Conservation (phyloP, 2,797 vertebrate genomes). For the Parauchenoglanis ngamensis region DNA sequence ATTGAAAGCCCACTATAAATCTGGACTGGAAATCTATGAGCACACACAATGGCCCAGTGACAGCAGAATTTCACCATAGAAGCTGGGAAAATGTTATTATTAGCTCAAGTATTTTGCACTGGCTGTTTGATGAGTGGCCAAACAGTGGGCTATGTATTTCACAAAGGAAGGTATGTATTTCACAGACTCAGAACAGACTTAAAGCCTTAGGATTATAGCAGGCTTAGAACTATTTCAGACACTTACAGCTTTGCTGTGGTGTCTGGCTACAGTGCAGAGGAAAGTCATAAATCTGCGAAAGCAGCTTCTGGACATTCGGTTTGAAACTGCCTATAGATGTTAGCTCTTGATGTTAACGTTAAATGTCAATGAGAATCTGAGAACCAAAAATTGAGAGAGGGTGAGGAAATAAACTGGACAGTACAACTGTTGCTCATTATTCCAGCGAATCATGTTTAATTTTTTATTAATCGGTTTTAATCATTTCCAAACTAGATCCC, state of each 20-base stretch:
- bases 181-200: slow-evolving; percentile 17
- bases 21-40: slow-evolving; percentile 60
- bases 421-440: slow-evolving; percentile 52
- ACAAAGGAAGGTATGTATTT: slow-evolving; percentile 45
- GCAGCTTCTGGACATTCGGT: slow-evolving; percentile 7
- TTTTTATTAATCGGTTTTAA: slow-evolving; percentile 56
- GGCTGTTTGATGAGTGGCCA: slow-evolving; percentile 34
- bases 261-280: slow-evolving; percentile 25
- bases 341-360: slow-evolving; percentile 14
- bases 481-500: slow-evolving; percentile 61
- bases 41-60: slow-evolving; percentile 50
- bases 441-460: slow-evolving; percentile 53
- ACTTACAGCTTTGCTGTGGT: slow-evolving; percentile 34
- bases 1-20: slow-evolving; percentile 60
- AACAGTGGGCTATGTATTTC: slow-evolving; percentile 32
- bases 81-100: slow-evolving; percentile 40
- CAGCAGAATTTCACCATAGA: slow-evolving; percentile 42
- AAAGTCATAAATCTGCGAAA: slow-evolving; percentile 43
- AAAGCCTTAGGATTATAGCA: slow-evolving; percentile 45
- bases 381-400: neutral
- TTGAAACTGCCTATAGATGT: slow-evolving; percentile 10
- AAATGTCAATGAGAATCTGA: slow-evolving; percentile 5
- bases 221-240: slow-evolving; percentile 44
- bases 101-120: slow-evolving; percentile 28
- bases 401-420: slow-evolving; percentile 30